These are phyloP conservation scores for Leptura quadrifasciata DNA, from an alignment of 2,888 invertebrate genomes.

Conservation along the genomic window DNA sequence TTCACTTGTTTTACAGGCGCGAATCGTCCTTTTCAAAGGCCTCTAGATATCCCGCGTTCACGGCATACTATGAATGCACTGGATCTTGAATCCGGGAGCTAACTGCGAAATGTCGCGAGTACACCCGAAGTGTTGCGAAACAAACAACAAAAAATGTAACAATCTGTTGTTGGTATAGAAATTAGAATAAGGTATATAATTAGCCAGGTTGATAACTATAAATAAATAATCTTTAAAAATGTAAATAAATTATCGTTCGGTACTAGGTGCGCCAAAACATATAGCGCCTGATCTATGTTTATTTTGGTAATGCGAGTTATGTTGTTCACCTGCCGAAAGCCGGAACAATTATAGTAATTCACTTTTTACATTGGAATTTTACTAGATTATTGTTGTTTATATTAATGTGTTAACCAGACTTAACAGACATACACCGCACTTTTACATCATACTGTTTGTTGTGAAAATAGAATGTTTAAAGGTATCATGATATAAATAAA, in stretches of 20 bases:
- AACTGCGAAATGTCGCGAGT: conserved; percentile 58
- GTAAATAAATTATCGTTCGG: neutral
- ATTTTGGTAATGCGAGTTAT: neutral
- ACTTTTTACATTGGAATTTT: neutral
- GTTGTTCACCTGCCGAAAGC: neutral
- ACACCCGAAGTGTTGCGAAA: conserved; percentile 42
- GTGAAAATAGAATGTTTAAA: no score
- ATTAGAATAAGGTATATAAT: conserved; percentile 47
- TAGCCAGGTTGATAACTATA: conserved; percentile 32
- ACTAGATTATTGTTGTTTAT: neutral
- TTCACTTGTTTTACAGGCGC: conserved; percentile 62
- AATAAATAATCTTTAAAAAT: conserved; percentile 11
- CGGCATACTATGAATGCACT: conserved; percentile 64
- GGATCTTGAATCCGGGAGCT: conserved; percentile 67
- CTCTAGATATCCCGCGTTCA: conserved; percentile 64
- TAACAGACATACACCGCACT: neutral
- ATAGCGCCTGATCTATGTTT: neutral
- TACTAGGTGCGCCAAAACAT: neutral
- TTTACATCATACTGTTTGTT: no score
- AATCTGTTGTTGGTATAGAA: conserved; percentile 40
- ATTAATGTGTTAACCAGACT: neutral
- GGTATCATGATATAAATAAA: no score
- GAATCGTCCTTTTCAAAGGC: conserved; percentile 65
- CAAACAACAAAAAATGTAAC: conserved; percentile 43
- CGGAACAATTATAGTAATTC: neutral